Base-by-base conservation (phyloP, 2,113 vertebrate genomes). In the Aphyosemion australe region DNA sequence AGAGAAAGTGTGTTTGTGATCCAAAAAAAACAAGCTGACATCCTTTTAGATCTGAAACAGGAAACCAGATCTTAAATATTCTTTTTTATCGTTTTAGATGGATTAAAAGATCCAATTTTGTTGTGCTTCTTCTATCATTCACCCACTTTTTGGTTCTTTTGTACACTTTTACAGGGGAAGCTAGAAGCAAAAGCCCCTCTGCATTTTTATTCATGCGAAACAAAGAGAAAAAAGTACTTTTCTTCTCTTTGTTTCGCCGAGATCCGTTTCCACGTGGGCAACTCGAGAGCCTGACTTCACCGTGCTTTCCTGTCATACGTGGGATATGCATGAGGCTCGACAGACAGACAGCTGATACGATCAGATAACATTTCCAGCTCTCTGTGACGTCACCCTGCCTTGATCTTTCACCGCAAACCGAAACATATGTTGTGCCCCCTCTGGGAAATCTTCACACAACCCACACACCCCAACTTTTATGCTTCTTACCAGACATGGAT, bases 181-280 rank as follows among this genome's bases (percentile, higher is more conserved):
- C 5, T 42, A 68, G 56, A 78, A 61, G 56, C 32, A 12, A 69
- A 71, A 68, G 42, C 50, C 31, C 66, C 64, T 64, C 57, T 47
- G 42, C 9, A 16, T 15, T 53, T 58, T 39, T 59, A 1, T 56
- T 51, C 2, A 57, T 31, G 12, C n/a, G 53, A 39, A 39, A 55
- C 32, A 55, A 1, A 50, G 1, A 41, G 7, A 61, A 16, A 26
- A 43, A 19, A 46, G 31, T 64, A 72, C 58, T 65, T 58, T 71
- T 61, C 26, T 71, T 20, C 31, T 61, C 32, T 49, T 12, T 56
- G 39, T n/a, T 56, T 65, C 55, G 5, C 39, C 5, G 19, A 58
- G 12, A 13, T 54, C 11, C 19, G 43, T 70, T 84, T 84, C 82
- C 85, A 86, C 68, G 82, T 89, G 84, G 86, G 85, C 56, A 69